These are phyloP conservation scores for Brachystomella parvula DNA, from an alignment of 1,140 invertebrate species.

Conservation along the genomic window DNA sequence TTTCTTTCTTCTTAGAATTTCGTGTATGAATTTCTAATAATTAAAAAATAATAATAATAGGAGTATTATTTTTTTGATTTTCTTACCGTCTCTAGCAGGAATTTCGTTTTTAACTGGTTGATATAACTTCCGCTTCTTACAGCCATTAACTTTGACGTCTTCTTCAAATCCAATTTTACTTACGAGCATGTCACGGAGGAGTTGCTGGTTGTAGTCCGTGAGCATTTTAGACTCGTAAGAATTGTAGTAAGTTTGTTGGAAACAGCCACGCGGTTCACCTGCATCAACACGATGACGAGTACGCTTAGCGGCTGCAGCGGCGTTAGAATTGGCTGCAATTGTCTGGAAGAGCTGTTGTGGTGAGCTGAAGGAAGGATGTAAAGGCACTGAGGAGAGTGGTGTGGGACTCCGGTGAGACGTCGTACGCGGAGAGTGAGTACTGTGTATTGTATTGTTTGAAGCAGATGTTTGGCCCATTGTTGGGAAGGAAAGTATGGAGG, in stretches of 20 bases:
- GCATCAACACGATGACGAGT: constrained; percentile 24
- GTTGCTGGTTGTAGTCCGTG: constrained; percentile 11
- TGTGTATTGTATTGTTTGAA: background rate
- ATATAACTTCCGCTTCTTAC: constrained; percentile 90
- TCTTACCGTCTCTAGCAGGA: constrained; percentile 52
- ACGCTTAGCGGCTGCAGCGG: constrained; percentile 2
- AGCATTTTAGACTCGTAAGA: constrained; percentile 5
- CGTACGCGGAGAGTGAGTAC: background rate
- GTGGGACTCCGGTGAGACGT: background rate
- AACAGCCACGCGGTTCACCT: constrained; percentile 26
- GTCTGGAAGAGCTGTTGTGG: constrained; percentile 8
- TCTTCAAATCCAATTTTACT: background rate
- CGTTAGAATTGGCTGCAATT: background rate
- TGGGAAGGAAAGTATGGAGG: background rate
- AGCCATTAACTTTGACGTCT: constrained; percentile 60
- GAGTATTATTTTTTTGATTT: too few species aligned
- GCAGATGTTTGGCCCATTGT: constrained; percentile 9
- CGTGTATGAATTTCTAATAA: too few species aligned
- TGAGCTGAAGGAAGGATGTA: background rate
- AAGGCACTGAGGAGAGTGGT: constrained; percentile 2
- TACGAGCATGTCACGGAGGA: constrained; percentile 12
- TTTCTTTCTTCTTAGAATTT: too few species aligned
- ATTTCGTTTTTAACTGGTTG: constrained; percentile 87
- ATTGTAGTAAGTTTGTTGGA: constrained; percentile 10
- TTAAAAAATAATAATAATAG: too few species aligned